Evolutionary conservation across 1,140 invertebrate genomes (phyloP), one percentile per base, ranked within the genome.

Genomic region (Penaeus chinensis): DNA sequence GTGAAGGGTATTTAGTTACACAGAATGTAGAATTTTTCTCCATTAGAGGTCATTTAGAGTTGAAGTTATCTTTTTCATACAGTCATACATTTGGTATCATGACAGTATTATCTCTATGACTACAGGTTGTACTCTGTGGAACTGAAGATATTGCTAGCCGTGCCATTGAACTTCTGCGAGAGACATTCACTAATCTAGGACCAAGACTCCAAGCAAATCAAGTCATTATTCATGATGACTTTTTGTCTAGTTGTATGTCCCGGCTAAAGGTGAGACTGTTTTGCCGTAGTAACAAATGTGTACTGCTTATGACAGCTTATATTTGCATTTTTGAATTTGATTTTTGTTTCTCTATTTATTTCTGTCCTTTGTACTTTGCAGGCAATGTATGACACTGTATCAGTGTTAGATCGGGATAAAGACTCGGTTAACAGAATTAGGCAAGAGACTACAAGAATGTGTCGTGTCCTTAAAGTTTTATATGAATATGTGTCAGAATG

Each of bases 401-500:
- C 93, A 62, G 93, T 94, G 20, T 91, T 95, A 91, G 82, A 93
- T 88, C 92, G 94, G 79, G 94, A 95, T 91, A 93, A 93, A 82
- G 93, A 93, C 82, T 92, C 92, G 79, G 92, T 93, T 32, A 93
- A 93, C 78, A 93, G 94, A 87, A 91, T 94, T 87, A 94, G 94
- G 90, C 94, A 95, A 62, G 96, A 98, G 91, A 95, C 96, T n/a
- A 95, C 96, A 77, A 95, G 96, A 92, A 97, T 99, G 95, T 98
- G 97, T 92, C 95, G 98, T 87, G 96, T 99, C 37, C 94, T 99
- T 91, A 97, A 97, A 93, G 97, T 99, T 90, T 94, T 99, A 88
- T 96, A 97, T 91, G 98, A 99, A 93, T 99, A 99, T 92, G 95
- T 99, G 84, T 96, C 95, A 88, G 98, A 99, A 93, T 99, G 98